Conservation (phyloP, 2,113 vertebrate species). For the Tringa solitaria region DNA sequence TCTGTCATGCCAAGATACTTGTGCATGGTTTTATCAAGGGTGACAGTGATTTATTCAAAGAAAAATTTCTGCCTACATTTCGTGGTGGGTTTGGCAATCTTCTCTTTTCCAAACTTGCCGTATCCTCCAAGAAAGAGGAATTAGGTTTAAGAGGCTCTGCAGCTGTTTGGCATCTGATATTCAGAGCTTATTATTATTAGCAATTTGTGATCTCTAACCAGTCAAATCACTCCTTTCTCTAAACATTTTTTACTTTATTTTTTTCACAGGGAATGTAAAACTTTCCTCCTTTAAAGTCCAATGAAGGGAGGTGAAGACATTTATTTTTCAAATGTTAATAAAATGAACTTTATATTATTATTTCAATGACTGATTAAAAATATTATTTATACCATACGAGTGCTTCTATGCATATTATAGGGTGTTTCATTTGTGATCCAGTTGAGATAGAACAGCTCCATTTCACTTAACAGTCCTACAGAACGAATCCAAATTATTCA, state of each 20-base stretch:
- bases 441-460: conserved; percentile 38
- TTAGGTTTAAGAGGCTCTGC: conserved; percentile 55
- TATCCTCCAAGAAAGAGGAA: conserved; percentile 33
- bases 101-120: conserved; percentile 8
- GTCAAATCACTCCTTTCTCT: conserved; percentile 29
- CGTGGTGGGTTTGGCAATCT: conserved; percentile 24
- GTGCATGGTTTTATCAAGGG: not conserved
- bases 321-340: conserved; percentile 62
- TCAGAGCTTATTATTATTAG: conserved; percentile 60
- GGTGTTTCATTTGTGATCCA: conserved; percentile 69
- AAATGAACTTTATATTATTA: conserved; percentile 60
- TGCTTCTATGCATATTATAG: conserved; percentile 45
- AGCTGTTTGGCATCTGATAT: conserved; percentile 67
- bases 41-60: conserved; percentile 36
- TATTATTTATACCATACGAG: conserved; percentile 25
- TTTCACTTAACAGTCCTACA: conserved; percentile 15
- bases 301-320: conserved; percentile 45
- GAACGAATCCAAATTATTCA: conserved; percentile 8
- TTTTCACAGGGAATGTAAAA: conserved; percentile 49
- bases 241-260: conserved; percentile 53
- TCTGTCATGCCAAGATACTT: not conserved
- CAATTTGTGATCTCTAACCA: conserved; percentile 51
- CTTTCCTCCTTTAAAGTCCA: conserved; percentile 45
- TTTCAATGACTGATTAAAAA: conserved; percentile 62
- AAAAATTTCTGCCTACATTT: conserved; percentile 32